These are phyloP conservation scores for Bombylius major DNA, from an alignment of 2,888 invertebrate genomes.

Conservation along the genomic window DNA sequence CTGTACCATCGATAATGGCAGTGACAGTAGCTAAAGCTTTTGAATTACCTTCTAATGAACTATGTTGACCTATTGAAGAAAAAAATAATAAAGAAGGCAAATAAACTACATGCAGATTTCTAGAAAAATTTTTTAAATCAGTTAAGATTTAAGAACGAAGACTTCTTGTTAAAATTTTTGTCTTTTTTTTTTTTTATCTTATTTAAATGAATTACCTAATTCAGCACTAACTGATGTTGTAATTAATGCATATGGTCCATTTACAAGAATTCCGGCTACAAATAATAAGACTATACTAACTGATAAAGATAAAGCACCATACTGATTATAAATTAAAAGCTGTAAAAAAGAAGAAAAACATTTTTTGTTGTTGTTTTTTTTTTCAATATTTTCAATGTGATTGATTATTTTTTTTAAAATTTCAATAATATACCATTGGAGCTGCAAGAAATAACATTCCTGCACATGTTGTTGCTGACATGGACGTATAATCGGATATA, in stretches of 20 bases:
- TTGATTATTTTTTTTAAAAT: not conserved
- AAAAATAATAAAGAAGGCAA: no score
- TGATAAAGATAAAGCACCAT: conserved; percentile 49
- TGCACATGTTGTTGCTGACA: conserved; percentile 79
- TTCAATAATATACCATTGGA: conserved; percentile 51
- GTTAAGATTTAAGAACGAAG: no score
- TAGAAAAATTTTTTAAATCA: no score
- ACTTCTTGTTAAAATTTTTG: not conserved
- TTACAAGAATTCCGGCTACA: conserved; percentile 70
- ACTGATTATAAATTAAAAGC: conserved; percentile 67
- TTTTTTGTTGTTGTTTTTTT: conserved; percentile 1
- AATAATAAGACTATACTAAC: conserved; percentile 57
- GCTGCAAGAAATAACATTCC: conserved; percentile 67
- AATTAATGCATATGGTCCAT: conserved; percentile 92
- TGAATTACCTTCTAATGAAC: conserved; percentile 67
- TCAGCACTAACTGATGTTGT: conserved; percentile 95
- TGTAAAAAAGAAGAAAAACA: conserved; percentile 28
- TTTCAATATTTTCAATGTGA: no score
- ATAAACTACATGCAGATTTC: not conserved
- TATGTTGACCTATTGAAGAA: conserved; percentile 55
- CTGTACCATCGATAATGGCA: conserved; percentile 94
- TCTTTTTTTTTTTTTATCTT: not conserved
- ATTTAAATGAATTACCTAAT: conserved; percentile 38
- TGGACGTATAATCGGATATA: conserved; percentile 68
- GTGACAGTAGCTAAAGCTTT: conserved; percentile 94